Evolutionary conservation across 2,888 invertebrate genomes (phyloP).

Genomic region (Drosophila niveifrons): DNA sequence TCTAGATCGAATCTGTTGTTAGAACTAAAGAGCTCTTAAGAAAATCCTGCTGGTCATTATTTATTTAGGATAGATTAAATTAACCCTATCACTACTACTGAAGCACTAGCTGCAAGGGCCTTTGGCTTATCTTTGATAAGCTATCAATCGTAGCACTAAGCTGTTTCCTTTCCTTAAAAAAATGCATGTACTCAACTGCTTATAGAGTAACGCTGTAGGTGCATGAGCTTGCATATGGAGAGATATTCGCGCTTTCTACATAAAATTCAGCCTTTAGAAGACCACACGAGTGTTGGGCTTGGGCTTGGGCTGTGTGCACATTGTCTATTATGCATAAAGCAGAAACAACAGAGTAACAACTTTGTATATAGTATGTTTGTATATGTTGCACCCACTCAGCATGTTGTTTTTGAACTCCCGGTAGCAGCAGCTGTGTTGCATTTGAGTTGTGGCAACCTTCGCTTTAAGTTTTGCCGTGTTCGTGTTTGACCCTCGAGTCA

Average conservation of each 20-base stretch:
- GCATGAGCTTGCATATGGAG: constrained; percentile 10
- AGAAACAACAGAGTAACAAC: constrained; percentile 7
- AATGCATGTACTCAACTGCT: not conserved
- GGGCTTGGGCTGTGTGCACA: constrained; percentile 35
- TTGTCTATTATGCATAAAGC: constrained; percentile 56
- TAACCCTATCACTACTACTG: too few relatives aligned
- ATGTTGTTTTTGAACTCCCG: constrained; percentile 45
- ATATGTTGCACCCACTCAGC: constrained; percentile 22
- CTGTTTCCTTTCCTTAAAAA: not conserved
- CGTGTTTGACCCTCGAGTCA: constrained; percentile 30
- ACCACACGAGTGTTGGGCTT: constrained; percentile 45
- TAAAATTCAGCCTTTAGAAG: constrained; percentile 34
- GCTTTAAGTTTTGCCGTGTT: constrained; percentile 27
- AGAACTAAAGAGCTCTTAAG: too few relatives aligned
- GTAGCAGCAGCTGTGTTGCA: constrained; percentile 54
- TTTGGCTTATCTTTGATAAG: too few relatives aligned
- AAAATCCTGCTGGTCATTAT: too few relatives aligned
- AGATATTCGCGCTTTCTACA: constrained; percentile 33
- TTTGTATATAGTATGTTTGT: not conserved
- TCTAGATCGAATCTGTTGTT: too few relatives aligned
- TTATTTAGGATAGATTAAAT: too few relatives aligned
- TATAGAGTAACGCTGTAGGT: constrained; percentile 9
- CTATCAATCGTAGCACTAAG: too few relatives aligned
- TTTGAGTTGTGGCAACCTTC: constrained; percentile 66
- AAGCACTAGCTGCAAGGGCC: too few relatives aligned